Evolutionary conservation across 2,113 vertebrate genomes (phyloP), one percentile per base, ranked within the genome.

Genomic region (Chloroceryle aenea): DNA sequence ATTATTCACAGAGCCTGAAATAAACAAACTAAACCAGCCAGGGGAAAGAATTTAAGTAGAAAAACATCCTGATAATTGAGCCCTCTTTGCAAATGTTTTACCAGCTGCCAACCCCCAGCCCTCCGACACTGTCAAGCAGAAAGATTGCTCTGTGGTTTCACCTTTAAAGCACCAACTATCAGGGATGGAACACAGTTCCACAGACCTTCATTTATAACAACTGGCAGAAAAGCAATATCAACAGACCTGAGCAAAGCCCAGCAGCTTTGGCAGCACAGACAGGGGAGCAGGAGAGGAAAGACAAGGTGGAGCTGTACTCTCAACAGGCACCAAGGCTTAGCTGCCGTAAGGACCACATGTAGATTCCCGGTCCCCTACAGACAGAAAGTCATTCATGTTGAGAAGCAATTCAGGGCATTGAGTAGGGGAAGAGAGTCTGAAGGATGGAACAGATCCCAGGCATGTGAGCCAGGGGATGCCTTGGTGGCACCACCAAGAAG

Each of bases 311-410:
- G 59, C 21, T 38, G 18, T 8, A 26, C 22, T 78, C 52, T 38
- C 9, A 22, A n/a, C 20, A 14, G 36, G 59, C 43, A 82, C 26
- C 0, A 1, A 52, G 36, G 36, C 14, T 75, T 12, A 38, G 58
- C 48, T 89, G 62, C 43, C 1, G 3, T 26, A 75, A 75, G 23
- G 19, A 74, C 21, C 56, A 59, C 0, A 1, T 4, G 34, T 2
- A 61, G 11, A 19, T 21, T 85, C 48, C 48, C 63, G 20, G 53
- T 10, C 47, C 29, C 40, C n/a, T 40, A 27, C n/a, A 58, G 36
- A 25, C 34, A 82, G 29, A 56, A 30, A 64, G 43, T 16, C 0
- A 0, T 30, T 61, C 53, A 36, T 0, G 0, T 63, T 58, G n/a
- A 12, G 17, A 66, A 67, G 77, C 50, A 6, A 0, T 81, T 16